Percentiles rank a stretch among this genome's conserved stretches.
Evolutionary conservation across 2,888 invertebrate species (phyloP).

Genomic region (Chrysolina haemoptera): DNA sequence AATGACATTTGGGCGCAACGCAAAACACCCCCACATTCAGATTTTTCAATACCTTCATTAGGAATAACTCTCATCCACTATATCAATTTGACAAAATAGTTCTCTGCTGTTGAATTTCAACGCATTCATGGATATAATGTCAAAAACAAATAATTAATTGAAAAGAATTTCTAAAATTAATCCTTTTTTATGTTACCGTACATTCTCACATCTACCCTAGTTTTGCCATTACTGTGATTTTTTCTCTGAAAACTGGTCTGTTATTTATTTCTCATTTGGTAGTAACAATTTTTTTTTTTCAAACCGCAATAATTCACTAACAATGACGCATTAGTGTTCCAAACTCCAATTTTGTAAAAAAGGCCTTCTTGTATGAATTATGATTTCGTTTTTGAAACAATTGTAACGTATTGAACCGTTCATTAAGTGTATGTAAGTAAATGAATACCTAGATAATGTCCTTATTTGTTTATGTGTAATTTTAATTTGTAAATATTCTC

Average conservation of each 20-base stretch:
- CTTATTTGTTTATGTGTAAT: constrained; percentile 44
- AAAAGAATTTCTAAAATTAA: no score
- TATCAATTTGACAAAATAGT: no score
- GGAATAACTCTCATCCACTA: no score
- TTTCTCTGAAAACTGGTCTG: constrained; percentile 7
- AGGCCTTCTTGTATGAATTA: constrained; percentile 37
- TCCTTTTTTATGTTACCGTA: no score
- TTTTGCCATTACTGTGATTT: neutral
- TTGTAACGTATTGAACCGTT: constrained; percentile 38
- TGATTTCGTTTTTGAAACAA: constrained; percentile 41
- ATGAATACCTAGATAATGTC: constrained; percentile 37
- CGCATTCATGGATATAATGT: no score
- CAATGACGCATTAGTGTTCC: constrained; percentile 37
- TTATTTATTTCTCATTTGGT: neutral
- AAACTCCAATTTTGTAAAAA: constrained; percentile 36
- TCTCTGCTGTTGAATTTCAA: no score
- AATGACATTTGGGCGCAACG: no score
- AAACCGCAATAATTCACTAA: constrained; percentile 17
- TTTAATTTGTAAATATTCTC: constrained; percentile 49
- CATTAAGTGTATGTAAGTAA: constrained; percentile 43
- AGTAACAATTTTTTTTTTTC: no score
- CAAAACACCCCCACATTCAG: no score
- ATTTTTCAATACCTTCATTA: no score
- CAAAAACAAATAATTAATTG: no score
- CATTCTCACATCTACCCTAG: no score